Conservation (phyloP, 2,888 invertebrate species). For the Drosophila neotestacea region DNA sequence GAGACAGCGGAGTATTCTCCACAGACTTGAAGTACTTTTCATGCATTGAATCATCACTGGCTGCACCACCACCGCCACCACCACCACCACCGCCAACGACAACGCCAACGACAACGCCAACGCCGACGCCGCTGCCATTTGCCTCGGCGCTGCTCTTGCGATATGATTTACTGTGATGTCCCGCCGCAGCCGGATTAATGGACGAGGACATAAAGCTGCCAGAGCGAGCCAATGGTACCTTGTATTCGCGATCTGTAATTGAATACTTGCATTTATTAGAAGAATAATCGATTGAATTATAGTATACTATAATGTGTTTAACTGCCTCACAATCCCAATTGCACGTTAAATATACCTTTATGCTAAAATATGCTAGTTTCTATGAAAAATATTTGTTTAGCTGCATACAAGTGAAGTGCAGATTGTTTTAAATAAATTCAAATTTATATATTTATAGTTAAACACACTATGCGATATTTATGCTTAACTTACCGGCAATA, state of each 20-base stretch:
- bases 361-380: too few relatives aligned
- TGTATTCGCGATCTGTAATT: slow-evolving; percentile 73
- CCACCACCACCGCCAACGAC: slow-evolving; percentile 52
- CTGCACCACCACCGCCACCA: slow-evolving; percentile 83
- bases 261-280: not conserved
- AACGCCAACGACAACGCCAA: slow-evolving; percentile 47
- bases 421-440: too few relatives aligned
- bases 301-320: not conserved
- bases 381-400: too few relatives aligned
- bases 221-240: slow-evolving; percentile 83
- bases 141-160: slow-evolving; percentile 82
- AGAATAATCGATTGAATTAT: not conserved
- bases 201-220: slow-evolving; percentile 85
- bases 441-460: too few relatives aligned
- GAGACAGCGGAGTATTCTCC: slow-evolving; percentile 89
- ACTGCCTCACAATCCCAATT: too few relatives aligned
- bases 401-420: too few relatives aligned
- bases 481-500: slow-evolving; percentile 44
- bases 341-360: too few relatives aligned
- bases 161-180: slow-evolving; percentile 82
- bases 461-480: too few relatives aligned
- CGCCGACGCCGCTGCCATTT: slow-evolving; percentile 66
- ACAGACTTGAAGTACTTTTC: slow-evolving; percentile 92
- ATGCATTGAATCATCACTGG: slow-evolving; percentile 93
- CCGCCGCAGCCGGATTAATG: slow-evolving; percentile 80